Evolutionary conservation across 2,797 vertebrate genomes (phyloP).

Genomic region (Rhinella marina): DNA sequence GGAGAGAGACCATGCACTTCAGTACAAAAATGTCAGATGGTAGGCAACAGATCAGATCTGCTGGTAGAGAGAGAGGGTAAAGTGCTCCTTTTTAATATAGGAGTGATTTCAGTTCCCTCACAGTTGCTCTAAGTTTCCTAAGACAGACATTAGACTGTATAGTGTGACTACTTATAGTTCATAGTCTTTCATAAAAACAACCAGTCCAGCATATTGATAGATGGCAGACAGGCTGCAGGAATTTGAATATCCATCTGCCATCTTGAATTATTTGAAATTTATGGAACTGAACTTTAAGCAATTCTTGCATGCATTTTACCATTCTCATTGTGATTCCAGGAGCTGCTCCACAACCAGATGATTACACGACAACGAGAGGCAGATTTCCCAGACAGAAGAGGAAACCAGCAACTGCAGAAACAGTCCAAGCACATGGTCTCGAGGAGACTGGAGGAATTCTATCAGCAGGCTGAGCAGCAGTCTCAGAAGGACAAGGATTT

Average conservation of each 20-base stretch:
- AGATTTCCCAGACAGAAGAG: conserved; percentile 49
- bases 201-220: not conserved
- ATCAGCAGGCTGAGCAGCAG: conserved; percentile 58
- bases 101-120: not conserved
- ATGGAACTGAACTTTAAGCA: too few species aligned
- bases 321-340: conserved; percentile 49
- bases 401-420: conserved; percentile 51
- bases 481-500: conserved; percentile 39
- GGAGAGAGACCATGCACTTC: too few species aligned
- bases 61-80: too few species aligned
- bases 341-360: conserved; percentile 62
- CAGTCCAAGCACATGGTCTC: conserved; percentile 54
- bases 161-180: not conserved
- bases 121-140: not conserved
- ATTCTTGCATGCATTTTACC: not conserved
- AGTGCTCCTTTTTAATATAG: not conserved
- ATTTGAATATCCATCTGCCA: too few species aligned
- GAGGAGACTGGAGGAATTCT: conserved; percentile 46
- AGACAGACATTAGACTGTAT: too few species aligned
- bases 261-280: too few species aligned
- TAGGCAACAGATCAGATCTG: too few species aligned
- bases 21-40: too few species aligned
- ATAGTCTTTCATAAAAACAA: too few species aligned
- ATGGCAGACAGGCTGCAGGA: too few species aligned
- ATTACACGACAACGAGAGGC: conserved; percentile 49